Evolutionary conservation across 2,888 invertebrate genomes (phyloP).

Genomic region (Caenorhabditis zanzibari): DNA sequence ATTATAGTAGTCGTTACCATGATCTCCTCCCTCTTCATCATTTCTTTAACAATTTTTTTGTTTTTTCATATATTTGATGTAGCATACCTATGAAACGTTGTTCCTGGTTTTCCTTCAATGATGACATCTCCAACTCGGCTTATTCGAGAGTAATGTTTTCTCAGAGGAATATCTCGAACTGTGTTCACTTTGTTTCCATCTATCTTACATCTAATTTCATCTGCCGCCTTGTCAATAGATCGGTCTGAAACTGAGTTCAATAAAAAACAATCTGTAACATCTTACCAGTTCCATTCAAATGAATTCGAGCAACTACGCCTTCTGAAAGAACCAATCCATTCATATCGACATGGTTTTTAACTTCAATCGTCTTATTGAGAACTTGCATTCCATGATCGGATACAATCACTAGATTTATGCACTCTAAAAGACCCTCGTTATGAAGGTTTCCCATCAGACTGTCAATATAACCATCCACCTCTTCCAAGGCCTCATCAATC

Average conservation of each 20-base stretch:
- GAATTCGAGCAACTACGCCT: conserved; percentile 78
- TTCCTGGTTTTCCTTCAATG: conserved; percentile 77
- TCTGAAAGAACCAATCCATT: conserved; percentile 69
- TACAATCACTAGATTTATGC: conserved; percentile 78
- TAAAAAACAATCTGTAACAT: not conserved
- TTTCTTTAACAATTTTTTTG: conserved; percentile 31
- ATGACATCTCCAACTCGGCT: conserved; percentile 77
- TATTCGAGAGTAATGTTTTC: conserved; percentile 76
- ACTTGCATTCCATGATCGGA: conserved; percentile 81
- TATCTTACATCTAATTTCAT: conserved; percentile 73
- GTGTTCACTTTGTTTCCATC: conserved; percentile 74
- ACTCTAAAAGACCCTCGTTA: conserved; percentile 76
- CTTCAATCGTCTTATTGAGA: conserved; percentile 69
- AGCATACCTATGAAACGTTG: conserved; percentile 70
- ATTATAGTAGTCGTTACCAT: conserved; percentile 79
- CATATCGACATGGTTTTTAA: conserved; percentile 68
- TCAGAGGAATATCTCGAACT: conserved; percentile 68
- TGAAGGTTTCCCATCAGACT: conserved; percentile 70
- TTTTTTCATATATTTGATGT: not conserved
- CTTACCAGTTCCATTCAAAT: conserved; percentile 72
- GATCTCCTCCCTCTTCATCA: conserved; percentile 72
- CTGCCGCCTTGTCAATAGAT: conserved; percentile 65
- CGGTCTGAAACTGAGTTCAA: conserved; percentile 48
- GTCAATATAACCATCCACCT: conserved; percentile 55
- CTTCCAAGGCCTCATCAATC: conserved; percentile 70